Conservation (phyloP, 2,113 vertebrate genomes). For the Chlamydotis undulata region DNA sequence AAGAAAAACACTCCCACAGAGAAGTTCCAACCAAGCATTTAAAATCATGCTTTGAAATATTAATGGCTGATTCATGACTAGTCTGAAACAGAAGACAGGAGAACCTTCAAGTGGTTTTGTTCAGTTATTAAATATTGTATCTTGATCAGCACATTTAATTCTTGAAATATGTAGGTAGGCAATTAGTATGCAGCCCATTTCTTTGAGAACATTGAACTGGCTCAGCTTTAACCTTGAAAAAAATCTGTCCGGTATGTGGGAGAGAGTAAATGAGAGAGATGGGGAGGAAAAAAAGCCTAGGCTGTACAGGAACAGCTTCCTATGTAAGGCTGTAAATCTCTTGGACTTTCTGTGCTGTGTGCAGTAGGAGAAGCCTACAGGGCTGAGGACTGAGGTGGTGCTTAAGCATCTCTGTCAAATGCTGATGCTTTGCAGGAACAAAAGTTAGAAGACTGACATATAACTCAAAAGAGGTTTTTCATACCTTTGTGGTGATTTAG, state of each 20-base stretch:
- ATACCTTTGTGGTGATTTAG: neutral
- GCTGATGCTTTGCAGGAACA: neutral
- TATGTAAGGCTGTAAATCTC: neutral
- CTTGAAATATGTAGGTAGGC: neutral
- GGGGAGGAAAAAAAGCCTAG: fast-evolving
- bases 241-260: neutral
- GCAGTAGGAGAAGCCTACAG: neutral
- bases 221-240: neutral
- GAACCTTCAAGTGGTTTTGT: neutral
- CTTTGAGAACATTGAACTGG: neutral
- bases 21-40: neutral
- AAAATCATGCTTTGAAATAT: neutral
- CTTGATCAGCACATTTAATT: neutral
- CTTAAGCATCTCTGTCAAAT: neutral
- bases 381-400: neutral
- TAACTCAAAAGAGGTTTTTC: neutral
- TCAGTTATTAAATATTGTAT: conserved; percentile 10
- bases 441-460: neutral
- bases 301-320: neutral
- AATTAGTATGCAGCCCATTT: neutral
- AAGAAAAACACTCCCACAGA: conserved; percentile 4
- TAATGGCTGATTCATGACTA: neutral
- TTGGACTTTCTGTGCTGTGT: neutral
- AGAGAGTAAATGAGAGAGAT: neutral
- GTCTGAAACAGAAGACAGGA: neutral